Evolutionary conservation across 53 echinoderm and acorn worm species (phyloP), one percentile per base, ranked within the genome.

Genomic region (Luidia sarsii): DNA sequence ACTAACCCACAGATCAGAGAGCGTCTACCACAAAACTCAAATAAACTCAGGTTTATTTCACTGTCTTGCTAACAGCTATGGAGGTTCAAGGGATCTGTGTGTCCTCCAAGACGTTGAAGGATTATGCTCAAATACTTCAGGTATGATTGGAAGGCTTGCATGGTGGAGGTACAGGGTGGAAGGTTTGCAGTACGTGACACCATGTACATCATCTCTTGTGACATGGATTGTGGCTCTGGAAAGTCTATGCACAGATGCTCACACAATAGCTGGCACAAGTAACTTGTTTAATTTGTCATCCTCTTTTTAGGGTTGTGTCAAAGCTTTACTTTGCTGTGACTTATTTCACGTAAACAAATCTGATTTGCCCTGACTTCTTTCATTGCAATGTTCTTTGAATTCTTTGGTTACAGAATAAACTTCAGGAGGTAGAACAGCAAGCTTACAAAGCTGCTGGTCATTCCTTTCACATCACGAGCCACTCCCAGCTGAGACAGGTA

Each of bases 401-500:
- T 25, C 27, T 15, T 57, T 24, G 7, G 27, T 61, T 56, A 23
- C 46, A 96, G 96, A 72, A 61, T 53, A 86, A 85, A 22, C 85
- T 87, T 3, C 38, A 48, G 10, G 64, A 84, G 49, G 74, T 87
- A 13, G 96, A 96, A 57, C 56, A 52, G n/a, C 34, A 64, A 50
- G 89, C 93, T 10, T 61, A 88, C 64, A 59, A 83, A 23, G 82
- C 83, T 13, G 89, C 91, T 4, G 93, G 96, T 16, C 83, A 79
- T 79, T 48, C 71, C 21, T 96, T 96, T 53, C 90, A 92, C 48
- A 82, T 96, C 43, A 91, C 80, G 63, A 96, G 96, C 39, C 90
- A 90, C 82, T 53, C 86, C 18, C 96, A 96, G 57, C 86, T 93
- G 11, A 85, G 95, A 80, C 86, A 92, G 86, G 95, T 95, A 70